Percentiles rank a stretch among this genome's conserved stretches.
Conservation (phyloP, 2,888 invertebrate species). For the Troides helena region DNA sequence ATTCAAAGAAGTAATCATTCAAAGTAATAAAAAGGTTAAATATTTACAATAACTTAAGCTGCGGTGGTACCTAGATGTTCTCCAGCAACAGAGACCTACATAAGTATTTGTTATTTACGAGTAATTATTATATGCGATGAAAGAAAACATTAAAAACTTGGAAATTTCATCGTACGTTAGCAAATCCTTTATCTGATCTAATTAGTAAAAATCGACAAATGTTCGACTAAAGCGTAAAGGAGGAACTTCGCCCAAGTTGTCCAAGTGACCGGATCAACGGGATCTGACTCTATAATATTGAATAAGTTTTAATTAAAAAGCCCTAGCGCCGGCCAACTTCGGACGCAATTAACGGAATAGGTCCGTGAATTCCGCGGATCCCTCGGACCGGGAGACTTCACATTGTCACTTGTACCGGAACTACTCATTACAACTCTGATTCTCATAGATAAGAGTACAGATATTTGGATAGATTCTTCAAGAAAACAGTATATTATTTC, state of each 20-base stretch:
- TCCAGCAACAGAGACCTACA: too few species aligned
- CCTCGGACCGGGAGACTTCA: constrained; percentile 36
- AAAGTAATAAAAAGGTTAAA: too few species aligned
- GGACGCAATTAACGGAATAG: constrained; percentile 65
- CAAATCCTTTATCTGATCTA: constrained; percentile 33
- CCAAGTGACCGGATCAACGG: constrained; percentile 50
- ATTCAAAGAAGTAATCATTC: too few species aligned
- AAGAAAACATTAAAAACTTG: not conserved
- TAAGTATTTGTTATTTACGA: too few species aligned
- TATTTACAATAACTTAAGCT: too few species aligned
- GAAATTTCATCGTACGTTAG: constrained; percentile 30
- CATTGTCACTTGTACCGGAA: constrained; percentile 38
- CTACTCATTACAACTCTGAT: constrained; percentile 11
- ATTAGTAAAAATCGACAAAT: constrained; percentile 41
- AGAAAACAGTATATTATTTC: too few species aligned
- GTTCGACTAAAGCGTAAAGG: constrained; percentile 40
- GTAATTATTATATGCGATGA: not conserved
- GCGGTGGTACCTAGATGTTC: too few species aligned
- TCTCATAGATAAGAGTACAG: not conserved
- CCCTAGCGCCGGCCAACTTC: constrained; percentile 55
- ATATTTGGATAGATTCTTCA: too few species aligned
- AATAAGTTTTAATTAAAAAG: constrained; percentile 77
- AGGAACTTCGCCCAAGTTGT: constrained; percentile 45
- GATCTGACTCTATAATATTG: constrained; percentile 62
- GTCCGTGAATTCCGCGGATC: constrained; percentile 43